These are phyloP conservation scores for Phengaris arion DNA, from an alignment of 2,888 invertebrate genomes.

Conservation along the genomic window DNA sequence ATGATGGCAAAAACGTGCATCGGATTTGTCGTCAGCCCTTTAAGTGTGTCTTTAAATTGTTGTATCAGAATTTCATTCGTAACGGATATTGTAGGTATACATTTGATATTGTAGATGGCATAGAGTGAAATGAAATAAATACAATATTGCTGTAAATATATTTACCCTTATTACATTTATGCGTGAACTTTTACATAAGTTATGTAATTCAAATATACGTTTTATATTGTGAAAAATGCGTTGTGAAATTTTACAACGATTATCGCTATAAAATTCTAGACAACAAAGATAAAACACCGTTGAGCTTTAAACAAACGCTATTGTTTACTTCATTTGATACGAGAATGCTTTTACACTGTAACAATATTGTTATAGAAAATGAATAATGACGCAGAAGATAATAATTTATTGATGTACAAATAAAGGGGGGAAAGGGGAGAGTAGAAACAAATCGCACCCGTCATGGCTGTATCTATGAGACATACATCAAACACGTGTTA, in stretches of 20 bases:
- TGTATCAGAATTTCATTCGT: constrained; percentile 2
- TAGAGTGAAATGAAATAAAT: too few relatives aligned
- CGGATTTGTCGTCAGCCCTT: constrained; percentile 57
- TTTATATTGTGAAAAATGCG: neutral
- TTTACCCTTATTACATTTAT: too few relatives aligned
- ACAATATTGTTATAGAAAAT: constrained; percentile 26
- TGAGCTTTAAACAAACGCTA: constrained; percentile 10
- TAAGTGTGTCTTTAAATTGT: constrained; percentile 54
- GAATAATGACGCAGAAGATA: constrained; percentile 49
- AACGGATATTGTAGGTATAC: neutral
- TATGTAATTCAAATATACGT: too few relatives aligned
- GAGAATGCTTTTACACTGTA: constrained; percentile 22
- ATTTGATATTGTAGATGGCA: neutral
- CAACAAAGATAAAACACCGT: neutral
- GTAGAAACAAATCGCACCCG: constrained; percentile 62
- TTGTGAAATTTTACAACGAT: neutral
- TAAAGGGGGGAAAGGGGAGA: constrained; percentile 48
- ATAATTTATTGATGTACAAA: constrained; percentile 57
- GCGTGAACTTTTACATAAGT: too few relatives aligned
- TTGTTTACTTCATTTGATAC: constrained; percentile 2
- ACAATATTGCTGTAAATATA: too few relatives aligned
- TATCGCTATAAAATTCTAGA: constrained; percentile 2
- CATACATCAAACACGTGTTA: constrained; percentile 53
- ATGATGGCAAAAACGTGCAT: constrained; percentile 41
- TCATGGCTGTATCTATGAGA: constrained; percentile 55